Percentiles rank a stretch among this genome's conserved stretches.
Evolutionary conservation across 1,140 invertebrate genomes (phyloP).

Genomic region (Diuraphis noxia): DNA sequence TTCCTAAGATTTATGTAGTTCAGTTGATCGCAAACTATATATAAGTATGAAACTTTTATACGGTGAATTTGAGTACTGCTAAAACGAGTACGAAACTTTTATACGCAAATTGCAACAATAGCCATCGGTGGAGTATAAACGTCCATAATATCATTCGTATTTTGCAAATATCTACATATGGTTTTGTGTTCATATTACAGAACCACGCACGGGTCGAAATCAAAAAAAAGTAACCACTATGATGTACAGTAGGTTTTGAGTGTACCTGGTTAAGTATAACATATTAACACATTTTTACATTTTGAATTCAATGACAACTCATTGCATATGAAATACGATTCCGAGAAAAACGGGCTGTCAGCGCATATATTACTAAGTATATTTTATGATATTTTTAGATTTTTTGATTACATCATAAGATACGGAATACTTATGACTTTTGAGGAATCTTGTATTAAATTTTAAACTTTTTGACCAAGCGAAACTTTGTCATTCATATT

Average conservation of each 20-base stretch:
- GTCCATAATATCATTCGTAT: not conserved
- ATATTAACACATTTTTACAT: not conserved
- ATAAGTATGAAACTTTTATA: not conserved
- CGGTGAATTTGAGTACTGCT: not conserved
- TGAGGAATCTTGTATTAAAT: too few relatives aligned
- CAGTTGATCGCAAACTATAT: not conserved
- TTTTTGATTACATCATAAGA: not conserved
- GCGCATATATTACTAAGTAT: not conserved
- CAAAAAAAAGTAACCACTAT: not conserved
- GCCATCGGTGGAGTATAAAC: not conserved
- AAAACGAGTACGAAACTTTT: not conserved
- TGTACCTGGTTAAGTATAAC: not conserved
- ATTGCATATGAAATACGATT: not conserved
- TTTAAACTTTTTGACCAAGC: too few relatives aligned
- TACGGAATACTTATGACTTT: too few relatives aligned
- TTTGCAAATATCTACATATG: not conserved
- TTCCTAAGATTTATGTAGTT: not conserved
- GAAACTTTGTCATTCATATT: too few relatives aligned
- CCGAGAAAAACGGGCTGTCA: not conserved
- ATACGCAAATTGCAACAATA: not conserved
- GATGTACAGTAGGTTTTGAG: not conserved
- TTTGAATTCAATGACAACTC: not conserved
- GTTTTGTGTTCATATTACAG: too few relatives aligned
- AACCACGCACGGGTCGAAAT: too few relatives aligned
- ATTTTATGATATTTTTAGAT: not conserved